A percentile compares a stretch with the other conserved stretches of the same genome.
These are phyloP conservation scores for Sinodicranocentrus sp. DNA, from an alignment of 2,888 invertebrate species.

Conservation along the genomic window DNA sequence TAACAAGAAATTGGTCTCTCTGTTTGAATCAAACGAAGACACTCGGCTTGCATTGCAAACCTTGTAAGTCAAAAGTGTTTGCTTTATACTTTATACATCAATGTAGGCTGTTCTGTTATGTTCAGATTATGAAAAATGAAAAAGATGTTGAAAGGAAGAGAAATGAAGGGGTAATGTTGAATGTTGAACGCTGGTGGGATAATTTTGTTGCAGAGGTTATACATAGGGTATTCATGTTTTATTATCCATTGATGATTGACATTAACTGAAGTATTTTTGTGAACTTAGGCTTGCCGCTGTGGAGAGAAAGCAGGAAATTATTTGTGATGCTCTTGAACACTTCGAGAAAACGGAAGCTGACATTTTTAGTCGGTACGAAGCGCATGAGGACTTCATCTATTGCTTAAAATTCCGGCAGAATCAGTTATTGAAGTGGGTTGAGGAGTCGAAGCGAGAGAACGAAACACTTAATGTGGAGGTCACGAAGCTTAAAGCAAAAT, in stretches of 20 bases:
- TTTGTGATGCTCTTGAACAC: background rate
- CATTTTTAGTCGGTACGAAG: conserved; percentile 29
- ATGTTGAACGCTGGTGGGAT: too few species aligned
- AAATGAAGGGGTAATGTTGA: background rate
- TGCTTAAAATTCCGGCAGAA: conserved; percentile 38
- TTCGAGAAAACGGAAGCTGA: conserved; percentile 30
- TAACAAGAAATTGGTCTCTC: background rate
- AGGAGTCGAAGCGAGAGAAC: background rate
- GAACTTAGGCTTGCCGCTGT: background rate
- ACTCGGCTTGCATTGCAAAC: background rate
- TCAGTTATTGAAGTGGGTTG: conserved; percentile 32
- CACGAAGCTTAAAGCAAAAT: too few species aligned
- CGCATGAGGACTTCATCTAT: conserved; percentile 32
- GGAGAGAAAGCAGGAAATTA: conserved; percentile 33
- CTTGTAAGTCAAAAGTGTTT: conserved; percentile 29
- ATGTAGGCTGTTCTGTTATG: too few species aligned
- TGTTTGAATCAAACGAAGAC: conserved; percentile 32
- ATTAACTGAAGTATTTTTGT: background rate
- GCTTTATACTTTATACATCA: too few species aligned
- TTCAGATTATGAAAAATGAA: too few species aligned
- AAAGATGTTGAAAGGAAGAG: background rate
- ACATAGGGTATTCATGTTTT: too few species aligned
- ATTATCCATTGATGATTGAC: background rate
- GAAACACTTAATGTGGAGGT: background rate
- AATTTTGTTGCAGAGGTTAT: too few species aligned